Evolutionary conservation across 2,888 invertebrate species (phyloP), one percentile per base, ranked within the genome.

Genomic region (Sceliomorpha sp.): DNA sequence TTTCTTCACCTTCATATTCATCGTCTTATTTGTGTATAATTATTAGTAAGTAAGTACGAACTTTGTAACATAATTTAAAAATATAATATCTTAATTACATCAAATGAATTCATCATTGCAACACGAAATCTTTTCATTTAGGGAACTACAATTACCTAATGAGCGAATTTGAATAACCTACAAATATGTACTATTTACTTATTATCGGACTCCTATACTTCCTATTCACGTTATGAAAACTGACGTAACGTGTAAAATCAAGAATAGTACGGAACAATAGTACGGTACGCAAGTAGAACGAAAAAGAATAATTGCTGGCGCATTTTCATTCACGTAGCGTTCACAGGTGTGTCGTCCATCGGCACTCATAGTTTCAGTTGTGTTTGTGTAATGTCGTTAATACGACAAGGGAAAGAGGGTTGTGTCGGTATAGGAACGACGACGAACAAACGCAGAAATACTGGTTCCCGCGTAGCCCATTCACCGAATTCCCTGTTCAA

Each of bases 401-500:
- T 70, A 53, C 69, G 59, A 67, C n/a, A n/a, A n/a, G n/a, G n/a
- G n/a, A n/a, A n/a, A n/a, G n/a, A n/a, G n/a, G n/a, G n/a, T n/a
- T 50, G 62, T 69, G 63, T 58, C 69, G 62, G 47, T 47, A 58
- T 53, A 63, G 70, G 66, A 62, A 62, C 24, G 10, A 31, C 24
- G 40, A 34, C 14, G 24, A 15, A 15, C 44, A 9, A 29, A 44
- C 9, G 53, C 53, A 64, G 64, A n/a, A n/a, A 55, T 51, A 69
- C 56, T 60, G 58, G 53, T 72, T 59, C 64, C 62, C 70, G 67
- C 59, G 62, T 56, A 69, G 64, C 70, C 77, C 83, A 81, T 84
- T 84, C 83, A 83, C 81, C 83, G 79, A 82, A 83, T 81, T 79
- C 80, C 74, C 75, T 73, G 79, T 77, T 81, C 80, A 82, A 81